Evolutionary conservation across 2,888 invertebrate genomes (phyloP).

Genomic region (Caenorhabditis virilis): DNA sequence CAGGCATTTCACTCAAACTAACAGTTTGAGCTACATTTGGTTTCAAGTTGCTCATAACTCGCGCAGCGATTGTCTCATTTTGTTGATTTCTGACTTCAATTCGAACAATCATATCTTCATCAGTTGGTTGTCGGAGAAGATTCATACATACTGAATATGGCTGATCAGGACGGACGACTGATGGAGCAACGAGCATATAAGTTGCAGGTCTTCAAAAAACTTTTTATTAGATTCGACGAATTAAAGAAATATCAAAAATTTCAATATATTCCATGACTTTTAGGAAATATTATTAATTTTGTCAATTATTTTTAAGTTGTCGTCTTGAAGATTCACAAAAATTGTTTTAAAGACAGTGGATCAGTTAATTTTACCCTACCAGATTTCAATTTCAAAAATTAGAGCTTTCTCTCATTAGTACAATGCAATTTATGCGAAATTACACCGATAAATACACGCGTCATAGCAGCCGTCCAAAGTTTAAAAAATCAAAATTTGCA

Average conservation of each 20-base stretch:
- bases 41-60: slow-evolving; percentile 50
- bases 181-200: slow-evolving; percentile 69
- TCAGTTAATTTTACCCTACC: too few species aligned
- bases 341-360: background rate
- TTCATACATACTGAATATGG: slow-evolving; percentile 69
- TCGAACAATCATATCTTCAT: slow-evolving; percentile 65
- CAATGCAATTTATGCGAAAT: too few species aligned
- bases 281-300: background rate
- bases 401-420: too few species aligned
- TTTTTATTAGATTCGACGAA: background rate
- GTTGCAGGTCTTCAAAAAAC: slow-evolving; percentile 54
- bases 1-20: slow-evolving; percentile 54
- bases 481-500: too few species aligned
- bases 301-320: too few species aligned
- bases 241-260: background rate
- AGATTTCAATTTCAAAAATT: too few species aligned
- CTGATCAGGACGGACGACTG: slow-evolving; percentile 68
- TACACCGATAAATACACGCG: too few species aligned
- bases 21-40: slow-evolving; percentile 58
- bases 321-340: too few species aligned
- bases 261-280: background rate
- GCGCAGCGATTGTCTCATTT: slow-evolving; percentile 64
- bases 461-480: too few species aligned
- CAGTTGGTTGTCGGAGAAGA: slow-evolving; percentile 60
- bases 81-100: slow-evolving; percentile 59